A percentile compares a stretch with the other conserved stretches of the same genome.
phyloP scores from a whole-genome alignment of 1,140 invertebrate species.

The Megalopta genalis region DNA sequence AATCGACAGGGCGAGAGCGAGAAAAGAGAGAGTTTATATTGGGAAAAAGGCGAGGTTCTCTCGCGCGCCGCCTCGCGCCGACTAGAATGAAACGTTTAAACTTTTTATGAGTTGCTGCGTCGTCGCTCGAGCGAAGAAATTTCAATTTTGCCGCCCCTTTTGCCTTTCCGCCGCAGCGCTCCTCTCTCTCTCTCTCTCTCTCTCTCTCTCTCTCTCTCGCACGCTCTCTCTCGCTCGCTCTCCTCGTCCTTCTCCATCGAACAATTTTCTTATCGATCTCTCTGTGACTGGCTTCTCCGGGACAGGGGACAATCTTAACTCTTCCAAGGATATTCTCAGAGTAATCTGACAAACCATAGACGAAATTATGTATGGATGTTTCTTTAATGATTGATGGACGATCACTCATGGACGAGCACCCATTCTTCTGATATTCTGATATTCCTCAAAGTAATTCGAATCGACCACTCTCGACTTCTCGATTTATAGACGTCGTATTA shows the following conservation, averaged over 20 bases:
- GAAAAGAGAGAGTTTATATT: constrained; percentile 78
- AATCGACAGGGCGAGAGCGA: constrained; percentile 72
- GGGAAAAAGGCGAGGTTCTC: constrained; percentile 62
- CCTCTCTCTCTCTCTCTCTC: constrained; percentile 7
- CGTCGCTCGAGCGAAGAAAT: constrained; percentile 78
- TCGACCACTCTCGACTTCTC: too few species aligned
- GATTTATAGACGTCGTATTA: too few species aligned
- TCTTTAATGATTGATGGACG: too few species aligned
- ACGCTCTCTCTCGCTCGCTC: constrained; percentile 27
- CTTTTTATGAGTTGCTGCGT: constrained; percentile 80
- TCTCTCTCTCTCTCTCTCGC: constrained; percentile 13
- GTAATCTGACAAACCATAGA: too few species aligned
- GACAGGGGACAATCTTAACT: too few species aligned
- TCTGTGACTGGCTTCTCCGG: too few species aligned
- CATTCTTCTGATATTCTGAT: too few species aligned
- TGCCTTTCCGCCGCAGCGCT: constrained; percentile 35
- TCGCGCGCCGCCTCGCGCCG: constrained; percentile 54
- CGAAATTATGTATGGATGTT: too few species aligned
- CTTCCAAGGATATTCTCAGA: too few species aligned
- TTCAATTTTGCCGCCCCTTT: constrained; percentile 77
- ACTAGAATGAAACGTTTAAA: constrained; percentile 77
- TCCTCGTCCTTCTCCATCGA: constrained; percentile 20
- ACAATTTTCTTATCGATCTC: constrained; percentile 29
- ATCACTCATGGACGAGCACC: too few species aligned
- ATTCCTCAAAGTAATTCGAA: too few species aligned